Base-by-base conservation (phyloP, 1,140 invertebrate genomes). In the Mizuhopecten yessoensis region DNA sequence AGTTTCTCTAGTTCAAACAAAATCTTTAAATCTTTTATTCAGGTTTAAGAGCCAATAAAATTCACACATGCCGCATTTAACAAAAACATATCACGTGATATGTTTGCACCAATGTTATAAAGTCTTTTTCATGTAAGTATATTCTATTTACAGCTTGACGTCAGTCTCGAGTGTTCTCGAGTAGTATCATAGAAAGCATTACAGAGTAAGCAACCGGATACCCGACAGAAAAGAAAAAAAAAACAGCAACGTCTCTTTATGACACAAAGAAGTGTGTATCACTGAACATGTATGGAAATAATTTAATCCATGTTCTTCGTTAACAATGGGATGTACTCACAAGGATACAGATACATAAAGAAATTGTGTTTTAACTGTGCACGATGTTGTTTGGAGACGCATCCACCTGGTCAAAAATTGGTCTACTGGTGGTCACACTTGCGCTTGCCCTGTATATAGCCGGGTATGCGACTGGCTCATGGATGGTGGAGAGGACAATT, bases 401-500 rank as follows among this genome's bases (percentile, higher is more conserved):
- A 17, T 92, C 91, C 23, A 39, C 29, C 23, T 92, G 88, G 89
- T 89, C 91, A 0, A 92, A 92, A 87, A 42, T 92, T 86, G 91
- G 89, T 15, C 34, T 90, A 0, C 3, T 90, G 5, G 88, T 92
- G 17, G 49, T 89, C 13, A 75, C 89, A 29, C 13, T 89, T n/a
- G 91, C 89, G 75, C 20, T 90, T 39, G 89, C 89, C n/a, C 34
- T 92, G 20, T 92, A 90, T 75, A 29, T 92, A 11, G 75, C 89
- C 15, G 91, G 91, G 36, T 92, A 86, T 39, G 91, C 87, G 0
- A 92, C 91, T 0, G 33, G 75, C 23, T 88, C 57, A 39, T 92
- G 91, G 91, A 92, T 92, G 91, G 89, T 90, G 17, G 49, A 88
- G n/a, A 86, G 90, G 34, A 92, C 91, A 0, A 88, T 90, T 33